A percentile compares a stretch with the other conserved stretches of the same genome.
phyloP scores from a whole-genome alignment of 2,888 invertebrate genomes.

The Acholoe squamosa region DNA sequence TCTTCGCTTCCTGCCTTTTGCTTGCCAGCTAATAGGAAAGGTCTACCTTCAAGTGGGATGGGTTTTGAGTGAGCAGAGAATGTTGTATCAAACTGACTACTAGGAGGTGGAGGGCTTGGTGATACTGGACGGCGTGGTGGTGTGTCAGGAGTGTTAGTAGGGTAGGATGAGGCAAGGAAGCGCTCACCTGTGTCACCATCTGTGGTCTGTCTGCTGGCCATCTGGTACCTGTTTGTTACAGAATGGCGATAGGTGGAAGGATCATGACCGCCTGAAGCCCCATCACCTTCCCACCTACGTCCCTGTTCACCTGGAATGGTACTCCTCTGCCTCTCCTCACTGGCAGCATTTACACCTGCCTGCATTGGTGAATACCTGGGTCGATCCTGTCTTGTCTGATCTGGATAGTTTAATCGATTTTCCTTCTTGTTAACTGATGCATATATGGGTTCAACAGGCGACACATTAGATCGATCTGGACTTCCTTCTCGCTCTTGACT shows the following conservation, averaged over 20 bases:
- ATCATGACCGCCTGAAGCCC: not conserved
- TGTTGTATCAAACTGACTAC: not conserved
- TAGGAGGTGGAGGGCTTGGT: not conserved
- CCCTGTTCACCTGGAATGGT: not conserved
- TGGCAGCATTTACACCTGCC: not conserved
- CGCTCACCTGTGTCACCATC: constrained; percentile 39
- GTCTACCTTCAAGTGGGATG: constrained; percentile 5
- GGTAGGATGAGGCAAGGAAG: not conserved
- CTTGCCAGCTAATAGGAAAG: constrained; percentile 22
- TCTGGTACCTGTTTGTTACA: not conserved
- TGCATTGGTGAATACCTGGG: not conserved
- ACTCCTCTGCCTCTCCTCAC: not conserved
- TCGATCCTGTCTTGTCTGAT: not conserved
- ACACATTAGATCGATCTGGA: not conserved
- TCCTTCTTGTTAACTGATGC: constrained; percentile 33
- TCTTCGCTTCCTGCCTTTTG: not conserved
- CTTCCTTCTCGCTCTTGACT: not conserved
- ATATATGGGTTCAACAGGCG: constrained; percentile 27
- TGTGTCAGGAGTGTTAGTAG: not conserved
- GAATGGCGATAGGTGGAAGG: not conserved
- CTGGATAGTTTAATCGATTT: not conserved
- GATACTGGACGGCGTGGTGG: not conserved
- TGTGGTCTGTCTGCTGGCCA: not conserved
- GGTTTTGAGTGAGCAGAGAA: constrained; percentile 25
- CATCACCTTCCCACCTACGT: constrained; percentile 43